Conservation (phyloP, 2,888 invertebrate genomes). For the Dicyrtoma fusca region DNA sequence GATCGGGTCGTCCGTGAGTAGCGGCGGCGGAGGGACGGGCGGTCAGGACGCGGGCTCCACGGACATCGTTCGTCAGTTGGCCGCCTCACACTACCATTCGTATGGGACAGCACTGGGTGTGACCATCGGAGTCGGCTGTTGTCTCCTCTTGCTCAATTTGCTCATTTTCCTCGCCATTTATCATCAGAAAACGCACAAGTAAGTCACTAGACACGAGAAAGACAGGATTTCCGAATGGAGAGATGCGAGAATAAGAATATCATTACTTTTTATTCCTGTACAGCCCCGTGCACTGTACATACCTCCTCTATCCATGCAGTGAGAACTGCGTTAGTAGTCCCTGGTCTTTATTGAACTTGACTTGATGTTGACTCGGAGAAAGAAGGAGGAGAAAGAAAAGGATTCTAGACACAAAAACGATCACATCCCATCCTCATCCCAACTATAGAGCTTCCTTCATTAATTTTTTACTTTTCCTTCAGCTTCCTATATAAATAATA, state of each 20-base stretch:
- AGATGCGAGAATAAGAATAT: no score
- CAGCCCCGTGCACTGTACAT: no score
- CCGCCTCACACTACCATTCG: constrained; percentile 76
- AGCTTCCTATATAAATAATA: neutral
- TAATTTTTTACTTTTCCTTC: neutral
- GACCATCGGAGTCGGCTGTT: constrained; percentile 79
- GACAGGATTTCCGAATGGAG: no score
- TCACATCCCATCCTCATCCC: no score
- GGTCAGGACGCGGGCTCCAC: constrained; percentile 17
- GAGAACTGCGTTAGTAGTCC: no score
- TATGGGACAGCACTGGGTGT: constrained; percentile 87
- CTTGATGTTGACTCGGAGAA: no score
- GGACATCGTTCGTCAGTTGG: constrained; percentile 61
- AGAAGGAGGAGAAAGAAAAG: no score
- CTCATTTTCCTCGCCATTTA: constrained; percentile 57
- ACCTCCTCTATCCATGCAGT: no score
- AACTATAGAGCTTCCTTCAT: neutral
- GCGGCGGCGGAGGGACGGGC: constrained; percentile 36
- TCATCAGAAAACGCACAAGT: constrained; percentile 56
- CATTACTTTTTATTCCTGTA: no score
- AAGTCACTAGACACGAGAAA: constrained; percentile 35
- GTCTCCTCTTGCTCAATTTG: constrained; percentile 56
- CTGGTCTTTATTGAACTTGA: no score
- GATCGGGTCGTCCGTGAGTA: constrained; percentile 13
- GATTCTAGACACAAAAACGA: no score